Base-by-base conservation (phyloP, 2,113 vertebrate species). In the Archocentrus centrarchus region DNA sequence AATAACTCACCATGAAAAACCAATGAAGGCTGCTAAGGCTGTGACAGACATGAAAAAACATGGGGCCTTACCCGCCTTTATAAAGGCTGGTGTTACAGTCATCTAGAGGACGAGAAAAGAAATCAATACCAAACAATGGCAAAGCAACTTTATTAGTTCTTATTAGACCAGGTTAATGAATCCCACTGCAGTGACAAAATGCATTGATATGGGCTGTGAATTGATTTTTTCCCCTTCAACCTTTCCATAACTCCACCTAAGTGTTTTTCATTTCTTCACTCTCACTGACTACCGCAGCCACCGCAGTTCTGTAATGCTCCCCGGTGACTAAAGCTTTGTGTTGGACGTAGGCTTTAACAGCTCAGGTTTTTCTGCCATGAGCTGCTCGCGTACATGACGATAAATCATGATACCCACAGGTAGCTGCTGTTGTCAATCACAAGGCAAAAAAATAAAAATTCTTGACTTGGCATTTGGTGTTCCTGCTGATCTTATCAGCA, bases 21-120 rank as follows among this genome's bases (percentile, higher is more conserved):
- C 64, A 80, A 53, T 82, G 78, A 82, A 90, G 86, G 68, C 84
- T 30, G 53, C 75, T 70, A 37, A 88, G 86, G 87, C 84, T 82
- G 80, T 90, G 90, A 92, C 88, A 91, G 93, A 94, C 89, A 87
- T 93, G 86, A 92, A 85, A 63, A 79, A 62, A 75, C 83, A 82
- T 57, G 68, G 79, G 37, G 86, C 89, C 90, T 86, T 59, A 3
- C 35, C 47, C 41, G 55, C 86, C 81, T 84, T 78, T 80, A 75
- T 5, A 7, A 68, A 75, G 62, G 61, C 27, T 41, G 58, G 11
- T 20, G 37, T 79, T 81, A 41, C 60, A 63, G 75, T 80, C 79
- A 60, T 81, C 66, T 55, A 78, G 59, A 24, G 32, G 55, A 81
- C 62, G 77, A 47, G 41, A 75, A 59, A 75, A 73, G 60, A 81